Conservation (phyloP, 1,140 invertebrate species). For the Caerostris darwini region DNA sequence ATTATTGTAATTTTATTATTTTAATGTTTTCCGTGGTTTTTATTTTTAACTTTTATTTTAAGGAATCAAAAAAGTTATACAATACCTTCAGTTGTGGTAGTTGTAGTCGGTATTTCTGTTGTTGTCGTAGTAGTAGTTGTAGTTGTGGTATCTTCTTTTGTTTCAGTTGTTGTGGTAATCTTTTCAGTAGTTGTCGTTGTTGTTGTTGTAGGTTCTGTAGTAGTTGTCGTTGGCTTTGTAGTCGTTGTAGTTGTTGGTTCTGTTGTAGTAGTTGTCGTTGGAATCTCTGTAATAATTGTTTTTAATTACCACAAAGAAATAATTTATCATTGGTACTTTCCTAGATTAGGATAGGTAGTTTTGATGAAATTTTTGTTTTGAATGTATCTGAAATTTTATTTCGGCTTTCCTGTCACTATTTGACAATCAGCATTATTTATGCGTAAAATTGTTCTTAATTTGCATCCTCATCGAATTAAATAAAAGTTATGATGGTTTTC, state of each 20-base stretch:
- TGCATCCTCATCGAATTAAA: too few species aligned
- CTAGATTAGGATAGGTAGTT: too few species aligned
- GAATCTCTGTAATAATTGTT: slow-evolving; percentile 7
- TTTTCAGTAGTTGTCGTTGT: slow-evolving; percentile 44
- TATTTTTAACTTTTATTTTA: too few species aligned
- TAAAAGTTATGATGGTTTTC: too few species aligned
- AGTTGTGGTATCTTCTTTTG: neutral
- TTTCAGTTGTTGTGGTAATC: neutral
- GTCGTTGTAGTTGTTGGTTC: neutral
- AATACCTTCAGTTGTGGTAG: neutral
- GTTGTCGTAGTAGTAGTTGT: slow-evolving; percentile 2
- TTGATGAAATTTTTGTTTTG: too few species aligned
- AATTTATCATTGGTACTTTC: too few species aligned
- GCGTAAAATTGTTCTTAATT: too few species aligned
- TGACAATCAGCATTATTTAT: too few species aligned
- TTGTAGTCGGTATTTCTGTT: slow-evolving; percentile 18
- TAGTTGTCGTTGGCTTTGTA: neutral
- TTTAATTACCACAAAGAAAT: neutral
- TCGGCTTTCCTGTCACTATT: too few species aligned
- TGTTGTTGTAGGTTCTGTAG: slow-evolving; percentile 14
- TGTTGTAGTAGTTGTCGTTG: slow-evolving; percentile 38
- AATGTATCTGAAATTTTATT: too few species aligned
- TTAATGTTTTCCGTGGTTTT: too few species aligned
- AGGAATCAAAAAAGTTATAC: neutral
- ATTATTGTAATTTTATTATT: too few species aligned